Percentiles rank a stretch among this genome's conserved stretches.
Evolutionary conservation across 92 coral and sea anemone species (phyloP).

Genomic region (Porites divaricata): DNA sequence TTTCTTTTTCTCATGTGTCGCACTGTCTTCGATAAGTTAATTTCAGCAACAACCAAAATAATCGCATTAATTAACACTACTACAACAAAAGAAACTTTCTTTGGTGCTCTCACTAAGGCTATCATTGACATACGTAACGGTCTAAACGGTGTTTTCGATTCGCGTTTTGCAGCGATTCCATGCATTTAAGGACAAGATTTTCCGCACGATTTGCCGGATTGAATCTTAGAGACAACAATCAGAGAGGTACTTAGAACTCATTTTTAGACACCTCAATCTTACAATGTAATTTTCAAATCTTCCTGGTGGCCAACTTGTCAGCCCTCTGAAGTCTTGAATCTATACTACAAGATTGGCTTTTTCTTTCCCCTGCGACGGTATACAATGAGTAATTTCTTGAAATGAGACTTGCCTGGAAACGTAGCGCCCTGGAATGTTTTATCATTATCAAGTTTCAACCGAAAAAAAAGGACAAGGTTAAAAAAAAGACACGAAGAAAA

Average conservation of each 20-base stretch:
- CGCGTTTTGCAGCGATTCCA: background rate
- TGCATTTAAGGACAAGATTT: constrained; percentile 1
- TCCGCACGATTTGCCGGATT: constrained; percentile 12
- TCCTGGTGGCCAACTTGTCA: no score
- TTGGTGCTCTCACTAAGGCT: background rate
- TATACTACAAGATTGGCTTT: no score
- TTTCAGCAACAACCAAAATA: background rate
- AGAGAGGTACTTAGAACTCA: background rate
- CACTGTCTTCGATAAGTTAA: background rate
- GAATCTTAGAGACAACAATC: constrained; percentile 1
- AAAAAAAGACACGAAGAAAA: background rate
- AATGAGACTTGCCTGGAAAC: no score
- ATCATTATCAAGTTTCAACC: no score
- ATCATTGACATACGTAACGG: no score
- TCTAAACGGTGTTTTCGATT: background rate
- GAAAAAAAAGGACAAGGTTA: no score
- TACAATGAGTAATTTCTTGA: no score
- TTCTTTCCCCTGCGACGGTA: no score
- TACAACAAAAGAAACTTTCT: no score
- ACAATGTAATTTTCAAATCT: background rate
- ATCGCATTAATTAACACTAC: background rate
- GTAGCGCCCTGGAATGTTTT: no score
- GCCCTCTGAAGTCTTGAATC: no score
- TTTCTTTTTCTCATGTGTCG: background rate
- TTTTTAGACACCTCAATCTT: background rate